Conservation (phyloP, 2,113 vertebrate species). For the Propithecus coquereli region DNA sequence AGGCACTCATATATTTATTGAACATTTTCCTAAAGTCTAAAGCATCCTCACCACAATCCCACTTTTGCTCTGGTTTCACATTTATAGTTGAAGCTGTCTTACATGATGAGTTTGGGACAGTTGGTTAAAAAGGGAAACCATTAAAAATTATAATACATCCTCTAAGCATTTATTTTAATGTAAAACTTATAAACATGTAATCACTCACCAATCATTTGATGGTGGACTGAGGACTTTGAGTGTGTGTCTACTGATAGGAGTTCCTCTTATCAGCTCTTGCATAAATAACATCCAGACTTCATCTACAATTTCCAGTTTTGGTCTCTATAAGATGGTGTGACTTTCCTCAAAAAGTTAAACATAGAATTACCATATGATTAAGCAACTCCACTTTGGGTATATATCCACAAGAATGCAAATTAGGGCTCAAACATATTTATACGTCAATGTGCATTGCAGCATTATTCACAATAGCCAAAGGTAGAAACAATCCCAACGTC, state of each 20-base stretch:
- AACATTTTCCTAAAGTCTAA: not conserved
- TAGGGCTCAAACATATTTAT: not conserved
- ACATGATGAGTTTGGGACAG: not conserved
- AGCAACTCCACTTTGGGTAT: too few relatives aligned
- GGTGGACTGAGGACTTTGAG: not conserved
- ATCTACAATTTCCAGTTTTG: not conserved
- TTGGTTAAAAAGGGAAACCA: not conserved
- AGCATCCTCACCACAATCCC: not conserved
- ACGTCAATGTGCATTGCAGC: not conserved
- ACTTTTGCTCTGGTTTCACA: not conserved
- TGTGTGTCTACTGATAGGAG: not conserved
- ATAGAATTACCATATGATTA: not conserved
- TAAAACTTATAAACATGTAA: not conserved
- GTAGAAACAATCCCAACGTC: not conserved
- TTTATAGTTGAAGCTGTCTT: not conserved
- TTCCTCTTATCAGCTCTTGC: not conserved
- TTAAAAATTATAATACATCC: not conserved
- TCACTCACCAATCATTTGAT: not conserved
- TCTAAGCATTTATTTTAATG: conserved; percentile 1
- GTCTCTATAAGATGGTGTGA: not conserved
- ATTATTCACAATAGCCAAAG: not conserved
- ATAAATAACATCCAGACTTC: not conserved
- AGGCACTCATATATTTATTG: not conserved
- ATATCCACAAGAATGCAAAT: too few relatives aligned
- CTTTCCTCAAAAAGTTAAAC: not conserved